Evolutionary conservation across 2,113 vertebrate species (phyloP), one percentile per base, ranked within the genome.

Genomic region (Hyperopisus bebe): DNA sequence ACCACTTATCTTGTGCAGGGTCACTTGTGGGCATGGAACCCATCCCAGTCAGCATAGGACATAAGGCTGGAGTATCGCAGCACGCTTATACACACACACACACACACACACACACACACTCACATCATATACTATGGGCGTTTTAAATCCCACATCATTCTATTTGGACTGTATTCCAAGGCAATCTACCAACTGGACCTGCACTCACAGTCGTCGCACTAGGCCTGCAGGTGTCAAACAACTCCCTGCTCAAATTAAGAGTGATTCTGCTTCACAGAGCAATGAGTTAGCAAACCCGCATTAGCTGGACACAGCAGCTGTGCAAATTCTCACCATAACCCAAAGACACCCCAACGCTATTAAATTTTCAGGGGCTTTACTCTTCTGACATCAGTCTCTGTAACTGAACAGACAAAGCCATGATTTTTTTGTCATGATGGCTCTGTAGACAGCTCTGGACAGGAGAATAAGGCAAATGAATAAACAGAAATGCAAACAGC

Each of bases 381-480:
- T 35, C 48, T 42, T 21, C 15, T 55, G 27, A 42, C 15, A 50
- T 42, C 50, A 9, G 48, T 55, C 50, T 51, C 85, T 87, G 50
- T 87, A 55, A 87, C 50, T 39, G 31, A 87, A 87, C 85, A 87
- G 50, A 19, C 48, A 55, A 87, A 53, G 31, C 15, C n/a, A 15
- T 3, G 85, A 27, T n/a, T 87, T 87, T 27, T 55, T 87, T 55
- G 42, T 47, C 85, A 51, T 55, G 31, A 55, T 21, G 27, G n/a
- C 17, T 39, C 85, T 53, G 31, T 55, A 55, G 27, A 47, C 31
- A 31, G 50, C 27, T 35, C 85, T 53, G 50, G 50, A 87, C 24
- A 53, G 55, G n/a, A 55, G 85, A 46, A 42, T 87, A 21, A 50
- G 85, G 50, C 50, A 87, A 39, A 87, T 53, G n/a, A 87, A 87